Base-by-base conservation (phyloP, 2,888 invertebrate species). In the Cerceris rybyensis region DNA sequence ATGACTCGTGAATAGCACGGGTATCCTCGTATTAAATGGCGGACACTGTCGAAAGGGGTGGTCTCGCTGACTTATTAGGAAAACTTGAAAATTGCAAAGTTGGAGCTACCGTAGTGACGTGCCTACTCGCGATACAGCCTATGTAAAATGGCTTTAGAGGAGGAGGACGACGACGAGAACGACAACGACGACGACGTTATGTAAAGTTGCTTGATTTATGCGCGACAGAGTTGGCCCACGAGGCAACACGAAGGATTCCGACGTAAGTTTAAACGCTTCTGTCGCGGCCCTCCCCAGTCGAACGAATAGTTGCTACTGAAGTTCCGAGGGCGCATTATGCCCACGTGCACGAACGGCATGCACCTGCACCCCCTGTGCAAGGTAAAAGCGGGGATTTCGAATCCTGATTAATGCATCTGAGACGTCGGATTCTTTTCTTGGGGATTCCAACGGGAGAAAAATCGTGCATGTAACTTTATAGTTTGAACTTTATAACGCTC, bases 141-240 rank as follows among this genome's bases (percentile, higher is more conserved):
- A 75, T 77, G 60, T 68, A 65, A 66, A 74, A 65, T 64, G 72
- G 68, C 71, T 67, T 70, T 66, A 46, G 68, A 80, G 49, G 68
- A 80, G 8, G 64, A 63, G 70, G 64, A 70, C 67, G 67, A 60
- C 67, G 72, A 69, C 72, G 78, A 78, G 73, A 73, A 71, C 72
- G 79, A 61, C 73, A 64, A 52, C 71, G 72, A 76, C 78, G 79
- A 77, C 70, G 71, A 66, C 72, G 83, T 70, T 79, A 64, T 57
- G 85, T 81, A 84, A 89, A 88, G 84, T 87, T 86, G 85, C 82
- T 80, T 88, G 89, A 89, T 89, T 89, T 89, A 89, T 88, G 86
- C 85, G 86, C 82, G 76, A 78, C 84, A 71, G 84, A 82, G 84
- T 74, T 78, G 73, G 77, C 65, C 75, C 64, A 74, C 77, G 74